A percentile compares a stretch with the other conserved stretches of the same genome.
phyloP scores from a whole-genome alignment of 2,888 invertebrate species.

The Scaeva pyrastri region DNA sequence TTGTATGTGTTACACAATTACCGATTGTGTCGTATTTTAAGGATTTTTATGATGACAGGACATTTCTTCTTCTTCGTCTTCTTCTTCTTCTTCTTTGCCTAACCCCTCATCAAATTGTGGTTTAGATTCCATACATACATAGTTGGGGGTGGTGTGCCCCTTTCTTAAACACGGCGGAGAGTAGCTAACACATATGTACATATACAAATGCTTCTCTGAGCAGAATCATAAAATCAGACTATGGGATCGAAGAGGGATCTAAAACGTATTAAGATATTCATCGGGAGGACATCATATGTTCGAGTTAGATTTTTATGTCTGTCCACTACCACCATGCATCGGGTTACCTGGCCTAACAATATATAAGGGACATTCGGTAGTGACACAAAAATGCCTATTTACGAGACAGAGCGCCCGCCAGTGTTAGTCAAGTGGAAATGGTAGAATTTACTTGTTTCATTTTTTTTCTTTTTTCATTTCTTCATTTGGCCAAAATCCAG shows the following conservation, averaged over 20 bases:
- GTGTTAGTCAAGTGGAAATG: constrained; percentile 58
- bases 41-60: constrained; percentile 73
- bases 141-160: neutral
- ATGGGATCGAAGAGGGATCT: constrained; percentile 67
- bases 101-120: neutral
- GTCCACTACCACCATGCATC: constrained; percentile 15
- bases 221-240: constrained; percentile 67
- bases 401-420: constrained; percentile 55
- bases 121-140: constrained; percentile 3
- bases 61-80: neutral
- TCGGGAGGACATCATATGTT: constrained; percentile 76
- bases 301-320: constrained; percentile 73
- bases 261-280: constrained; percentile 76
- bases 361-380: constrained; percentile 64
- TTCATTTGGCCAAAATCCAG: constrained; percentile 42
- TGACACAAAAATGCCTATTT: constrained; percentile 76
- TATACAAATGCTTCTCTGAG: constrained; percentile 36
- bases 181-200: constrained; percentile 21
- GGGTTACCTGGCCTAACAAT: constrained; percentile 53
- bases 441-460: constrained; percentile 14
- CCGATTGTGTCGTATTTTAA: constrained; percentile 75
- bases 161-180: constrained; percentile 28
- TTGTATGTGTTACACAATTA: constrained; percentile 65
- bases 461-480: constrained; percentile 3
- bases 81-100: neutral